Evolutionary conservation across 2,888 invertebrate species (phyloP).

Genomic region (Drosophila parthenogenetica): DNA sequence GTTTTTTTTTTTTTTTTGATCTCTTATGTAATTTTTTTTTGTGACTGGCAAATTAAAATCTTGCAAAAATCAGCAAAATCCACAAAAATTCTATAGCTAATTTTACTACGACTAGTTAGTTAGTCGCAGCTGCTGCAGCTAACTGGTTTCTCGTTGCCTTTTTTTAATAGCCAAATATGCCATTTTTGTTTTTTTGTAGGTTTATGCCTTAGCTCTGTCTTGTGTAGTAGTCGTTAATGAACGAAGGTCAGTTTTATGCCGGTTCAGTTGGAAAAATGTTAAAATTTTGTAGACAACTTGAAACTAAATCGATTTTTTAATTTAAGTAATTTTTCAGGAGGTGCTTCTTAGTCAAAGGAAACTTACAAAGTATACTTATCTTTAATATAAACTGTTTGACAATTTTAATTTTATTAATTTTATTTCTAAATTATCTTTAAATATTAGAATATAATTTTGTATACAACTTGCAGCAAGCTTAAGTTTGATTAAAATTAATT

Average conservation of each 20-base stretch:
- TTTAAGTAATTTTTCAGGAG: no score
- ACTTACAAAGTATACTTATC: no score
- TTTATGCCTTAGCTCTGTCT: slow-evolving; percentile 61
- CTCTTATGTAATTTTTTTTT: slow-evolving; percentile 30
- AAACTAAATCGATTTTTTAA: background rate
- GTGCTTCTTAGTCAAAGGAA: no score
- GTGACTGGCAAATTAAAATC: slow-evolving; percentile 48
- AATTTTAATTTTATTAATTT: no score
- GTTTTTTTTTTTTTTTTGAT: background rate
- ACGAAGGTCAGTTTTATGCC: slow-evolving; percentile 70
- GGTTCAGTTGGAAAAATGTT: slow-evolving; percentile 24
- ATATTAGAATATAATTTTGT: no score
- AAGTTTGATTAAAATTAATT: no score
- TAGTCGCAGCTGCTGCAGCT: slow-evolving; percentile 64
- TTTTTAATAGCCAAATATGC: slow-evolving; percentile 65
- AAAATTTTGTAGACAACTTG: background rate
- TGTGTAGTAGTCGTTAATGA: slow-evolving; percentile 73
- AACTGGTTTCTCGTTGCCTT: slow-evolving; percentile 57
- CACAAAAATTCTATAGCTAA: slow-evolving; percentile 62
- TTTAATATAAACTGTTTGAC: no score
- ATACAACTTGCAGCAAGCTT: no score
- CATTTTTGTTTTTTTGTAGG: slow-evolving; percentile 50
- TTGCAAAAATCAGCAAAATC: slow-evolving; percentile 39
- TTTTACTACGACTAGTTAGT: slow-evolving; percentile 69
- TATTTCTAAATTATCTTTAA: no score